Evolutionary conservation across 2,113 vertebrate species (phyloP).

Genomic region (Merops nubicus): DNA sequence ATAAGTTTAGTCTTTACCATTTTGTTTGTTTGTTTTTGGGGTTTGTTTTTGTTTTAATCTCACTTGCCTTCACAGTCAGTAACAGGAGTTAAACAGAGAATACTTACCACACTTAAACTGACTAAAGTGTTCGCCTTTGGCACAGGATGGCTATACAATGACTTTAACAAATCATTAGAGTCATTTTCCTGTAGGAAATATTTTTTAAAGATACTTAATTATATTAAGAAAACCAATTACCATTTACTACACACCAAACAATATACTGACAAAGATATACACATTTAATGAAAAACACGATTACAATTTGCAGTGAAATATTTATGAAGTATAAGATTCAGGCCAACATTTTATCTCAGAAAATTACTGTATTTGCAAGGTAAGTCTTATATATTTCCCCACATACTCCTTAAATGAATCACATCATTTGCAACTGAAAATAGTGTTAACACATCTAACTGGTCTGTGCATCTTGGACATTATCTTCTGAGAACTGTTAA

Average conservation of each 20-base stretch:
- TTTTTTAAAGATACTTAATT: slow-evolving; percentile 24
- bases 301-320: neutral
- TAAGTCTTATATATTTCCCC: neutral
- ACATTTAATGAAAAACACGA: neutral
- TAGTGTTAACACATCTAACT: neutral
- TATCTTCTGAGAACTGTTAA: neutral
- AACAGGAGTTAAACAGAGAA: neutral
- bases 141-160: slow-evolving; percentile 89
- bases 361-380: neutral
- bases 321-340: neutral
- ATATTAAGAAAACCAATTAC: neutral
- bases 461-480: neutral
- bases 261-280: neutral
- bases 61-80: neutral
- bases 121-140: slow-evolving; percentile 91
- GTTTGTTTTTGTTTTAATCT: neutral
- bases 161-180: slow-evolving; percentile 91
- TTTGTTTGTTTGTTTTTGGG: neutral
- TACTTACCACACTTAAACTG: slow-evolving; percentile 94
- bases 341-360: neutral
- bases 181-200: slow-evolving; percentile 85
- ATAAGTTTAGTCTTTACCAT: neutral
- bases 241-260: neutral
- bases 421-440: neutral
- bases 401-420: neutral